Conservation (phyloP, 2,888 invertebrate species). For the Protonemura montana region DNA sequence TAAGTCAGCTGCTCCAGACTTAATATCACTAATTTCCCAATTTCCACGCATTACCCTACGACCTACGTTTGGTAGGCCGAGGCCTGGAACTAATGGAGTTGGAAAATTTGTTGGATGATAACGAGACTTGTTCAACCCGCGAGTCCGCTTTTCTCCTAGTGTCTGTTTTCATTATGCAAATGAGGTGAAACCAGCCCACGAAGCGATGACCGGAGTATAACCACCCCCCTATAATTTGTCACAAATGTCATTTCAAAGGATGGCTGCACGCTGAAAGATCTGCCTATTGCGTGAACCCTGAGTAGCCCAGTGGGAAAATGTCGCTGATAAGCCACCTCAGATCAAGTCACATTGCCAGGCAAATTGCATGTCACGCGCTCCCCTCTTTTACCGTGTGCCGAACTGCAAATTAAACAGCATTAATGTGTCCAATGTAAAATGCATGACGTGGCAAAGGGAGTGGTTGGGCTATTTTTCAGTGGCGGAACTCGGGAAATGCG, state of each 20-base stretch:
- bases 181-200: not conserved
- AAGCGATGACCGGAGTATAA: not conserved
- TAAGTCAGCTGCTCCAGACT: not conserved
- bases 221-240: not conserved
- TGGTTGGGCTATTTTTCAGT: not conserved
- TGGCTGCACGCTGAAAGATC: not conserved
- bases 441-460: not conserved
- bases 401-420: not conserved
- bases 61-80: not conserved
- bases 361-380: not conserved
- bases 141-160: not conserved
- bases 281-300: not conserved
- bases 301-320: not conserved
- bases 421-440: not conserved
- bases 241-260: not conserved
- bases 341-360: not conserved
- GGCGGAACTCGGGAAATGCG: not conserved
- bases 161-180: slow-evolving; percentile 4
- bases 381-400: not conserved
- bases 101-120: not conserved
- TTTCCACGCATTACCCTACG: not conserved
- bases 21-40: slow-evolving; percentile 2
- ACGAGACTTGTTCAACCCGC: not conserved
- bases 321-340: not conserved
- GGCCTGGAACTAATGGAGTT: not conserved